A percentile compares a stretch with the other conserved stretches of the same genome.
Evolutionary conservation across 2,888 invertebrate genomes (phyloP).

Genomic region (Glyphotaelius pellucidus): DNA sequence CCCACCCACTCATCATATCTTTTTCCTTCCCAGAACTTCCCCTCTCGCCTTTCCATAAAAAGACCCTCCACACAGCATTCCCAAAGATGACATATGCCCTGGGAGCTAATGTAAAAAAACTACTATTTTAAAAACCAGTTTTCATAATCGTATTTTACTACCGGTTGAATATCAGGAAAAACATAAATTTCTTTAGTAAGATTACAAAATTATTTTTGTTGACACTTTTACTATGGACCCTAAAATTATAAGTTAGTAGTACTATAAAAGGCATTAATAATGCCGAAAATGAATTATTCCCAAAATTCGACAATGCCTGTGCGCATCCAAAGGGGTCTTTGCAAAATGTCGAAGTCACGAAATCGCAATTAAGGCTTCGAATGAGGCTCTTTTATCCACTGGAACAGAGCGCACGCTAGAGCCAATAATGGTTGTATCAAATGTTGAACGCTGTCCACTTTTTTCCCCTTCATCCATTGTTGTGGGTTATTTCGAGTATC

Average conservation of each 20-base stretch:
- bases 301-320: constrained; percentile 38
- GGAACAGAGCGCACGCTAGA: constrained; percentile 55
- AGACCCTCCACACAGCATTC: no score
- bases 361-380: constrained; percentile 58
- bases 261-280: constrained; percentile 4
- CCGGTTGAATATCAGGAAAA: no score
- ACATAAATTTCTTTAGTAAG: no score
- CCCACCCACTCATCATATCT: no score
- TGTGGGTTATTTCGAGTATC: background rate
- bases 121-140: no score
- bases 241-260: background rate
- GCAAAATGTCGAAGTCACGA: constrained; percentile 60
- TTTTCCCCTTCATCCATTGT: constrained; percentile 45
- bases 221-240: background rate
- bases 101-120: no score
- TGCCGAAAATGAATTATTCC: constrained; percentile 36
- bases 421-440: constrained; percentile 56
- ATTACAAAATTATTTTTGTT: background rate
- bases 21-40: no score
- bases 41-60: no score
- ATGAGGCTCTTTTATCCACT: constrained; percentile 58
- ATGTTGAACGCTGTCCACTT: constrained; percentile 52
- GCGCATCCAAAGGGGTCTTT: constrained; percentile 17
- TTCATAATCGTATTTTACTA: no score
- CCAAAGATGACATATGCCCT: no score